Conservation (phyloP, 2,888 invertebrate genomes). For the Temnothorax unifasciatus region DNA sequence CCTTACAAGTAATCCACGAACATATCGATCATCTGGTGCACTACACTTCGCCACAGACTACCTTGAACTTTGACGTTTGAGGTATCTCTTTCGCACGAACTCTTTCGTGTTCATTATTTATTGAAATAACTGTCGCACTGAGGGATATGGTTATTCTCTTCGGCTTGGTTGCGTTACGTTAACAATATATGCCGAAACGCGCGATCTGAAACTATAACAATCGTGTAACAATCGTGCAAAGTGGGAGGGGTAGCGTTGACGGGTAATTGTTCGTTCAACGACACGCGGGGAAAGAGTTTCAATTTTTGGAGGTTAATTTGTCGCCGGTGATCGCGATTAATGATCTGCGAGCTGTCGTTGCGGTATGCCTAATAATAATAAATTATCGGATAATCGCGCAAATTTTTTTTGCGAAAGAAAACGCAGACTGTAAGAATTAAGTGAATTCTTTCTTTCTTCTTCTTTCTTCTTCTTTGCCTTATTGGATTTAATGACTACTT, state of each 20-base stretch:
- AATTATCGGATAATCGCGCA: background rate
- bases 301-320: background rate
- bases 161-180: constrained; percentile 46
- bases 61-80: constrained; percentile 79
- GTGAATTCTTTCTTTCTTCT: background rate
- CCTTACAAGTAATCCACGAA: constrained; percentile 61
- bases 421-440: background rate
- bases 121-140: constrained; percentile 69
- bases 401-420: background rate
- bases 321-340: background rate
- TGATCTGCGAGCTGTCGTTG: background rate
- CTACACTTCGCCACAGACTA: constrained; percentile 66
- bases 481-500: background rate
- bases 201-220: constrained; percentile 51
- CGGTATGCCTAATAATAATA: background rate
- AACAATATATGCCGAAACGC: constrained; percentile 49
- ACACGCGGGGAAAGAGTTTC: background rate
- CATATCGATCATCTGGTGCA: constrained; percentile 72
- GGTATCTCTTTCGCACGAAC: constrained; percentile 69
- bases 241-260: background rate
- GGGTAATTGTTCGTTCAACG: background rate
- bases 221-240: constrained; percentile 41
- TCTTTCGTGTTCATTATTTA: constrained; percentile 73
- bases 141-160: constrained; percentile 48
- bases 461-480: background rate